A percentile compares a stretch with the other conserved stretches of the same genome.
These are phyloP conservation scores for Hymenopus coronatus DNA, from an alignment of 2,888 invertebrate species.

Conservation along the genomic window DNA sequence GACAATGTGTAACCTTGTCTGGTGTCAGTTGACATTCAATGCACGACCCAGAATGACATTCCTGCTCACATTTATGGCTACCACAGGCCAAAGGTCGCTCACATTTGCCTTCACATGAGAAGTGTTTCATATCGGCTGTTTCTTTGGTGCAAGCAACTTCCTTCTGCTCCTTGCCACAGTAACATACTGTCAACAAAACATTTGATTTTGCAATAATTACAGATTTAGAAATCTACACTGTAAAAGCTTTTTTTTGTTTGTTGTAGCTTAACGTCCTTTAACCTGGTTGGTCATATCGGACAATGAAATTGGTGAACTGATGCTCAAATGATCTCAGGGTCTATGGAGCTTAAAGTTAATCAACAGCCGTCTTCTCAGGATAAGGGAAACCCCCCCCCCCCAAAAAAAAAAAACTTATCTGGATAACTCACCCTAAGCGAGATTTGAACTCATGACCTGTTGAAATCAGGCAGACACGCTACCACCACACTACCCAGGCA, in stretches of 20 bases:
- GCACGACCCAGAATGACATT: conserved; percentile 70
- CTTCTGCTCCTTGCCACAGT: conserved; percentile 63
- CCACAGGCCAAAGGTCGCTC: conserved; percentile 60
- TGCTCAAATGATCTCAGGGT: too few relatives aligned
- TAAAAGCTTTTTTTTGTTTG: too few relatives aligned
- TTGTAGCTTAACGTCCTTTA: too few relatives aligned
- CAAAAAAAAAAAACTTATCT: too few relatives aligned
- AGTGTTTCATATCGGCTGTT: conserved; percentile 49
- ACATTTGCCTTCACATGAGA: conserved; percentile 63
- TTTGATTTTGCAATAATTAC: neutral
- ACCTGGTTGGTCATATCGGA: too few relatives aligned
- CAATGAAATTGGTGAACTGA: too few relatives aligned
- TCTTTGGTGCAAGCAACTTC: conserved; percentile 62
- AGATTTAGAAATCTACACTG: neutral
- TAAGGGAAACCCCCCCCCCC: too few relatives aligned
- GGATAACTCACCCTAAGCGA: too few relatives aligned
- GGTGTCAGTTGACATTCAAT: conserved; percentile 62
- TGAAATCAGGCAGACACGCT: too few relatives aligned
- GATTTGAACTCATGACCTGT: neutral
- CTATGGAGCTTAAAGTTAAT: too few relatives aligned
- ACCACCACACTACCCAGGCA: too few relatives aligned
- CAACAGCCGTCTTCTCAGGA: too few relatives aligned
- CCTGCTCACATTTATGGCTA: conserved; percentile 65
- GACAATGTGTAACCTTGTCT: conserved; percentile 63
- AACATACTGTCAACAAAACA: conserved; percentile 55